Base-by-base conservation (phyloP, 2,888 invertebrate genomes). In the Bursaphelenchus okinawaensis region DNA sequence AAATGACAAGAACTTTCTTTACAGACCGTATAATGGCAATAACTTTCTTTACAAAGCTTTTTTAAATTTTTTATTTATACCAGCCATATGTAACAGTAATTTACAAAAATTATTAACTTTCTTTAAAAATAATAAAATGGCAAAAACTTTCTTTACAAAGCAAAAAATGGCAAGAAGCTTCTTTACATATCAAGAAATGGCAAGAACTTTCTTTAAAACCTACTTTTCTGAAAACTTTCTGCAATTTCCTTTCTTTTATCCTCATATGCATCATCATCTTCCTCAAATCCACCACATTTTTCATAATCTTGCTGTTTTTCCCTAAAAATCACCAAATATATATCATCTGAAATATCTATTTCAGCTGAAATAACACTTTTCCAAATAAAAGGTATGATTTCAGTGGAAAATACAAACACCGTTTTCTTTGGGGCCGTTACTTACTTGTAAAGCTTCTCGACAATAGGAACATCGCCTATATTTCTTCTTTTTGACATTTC, bases 391-490 rank as follows among this genome's bases (percentile, higher is more conserved):
- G 16, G 8, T 7, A 29, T 27, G 26, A 27, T n/a, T n/a, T n/a
- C n/a, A n/a, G n/a, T n/a, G n/a, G n/a, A n/a, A n/a, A n/a, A n/a
- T n/a, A n/a, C n/a, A n/a, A n/a, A n/a, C n/a, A n/a, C n/a, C n/a
- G n/a, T n/a, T n/a, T n/a, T n/a, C n/a, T n/a, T n/a, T n/a, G n/a
- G n/a, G n/a, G n/a, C n/a, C n/a, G n/a, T n/a, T 51, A 67, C 71
- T 62, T 12, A 78, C 77, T 67, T 72, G 67, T 80, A 80, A 19
- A 80, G 64, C 65, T 78, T 78, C 55, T 80, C 80, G 4, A 80
- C 80, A 22, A 73, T 73, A 6, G 80, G 77, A 57, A 73, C 68
- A 24, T 65, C 64, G 26, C 75, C 74, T 16, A n/a, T 26, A 8
- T n/a, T 9, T 1, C 24, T 28, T 22, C 69, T 40, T 26, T 66